phyloP scores from a whole-genome alignment of 2,888 invertebrate species.

The Hofmannophila pseudospretella region DNA sequence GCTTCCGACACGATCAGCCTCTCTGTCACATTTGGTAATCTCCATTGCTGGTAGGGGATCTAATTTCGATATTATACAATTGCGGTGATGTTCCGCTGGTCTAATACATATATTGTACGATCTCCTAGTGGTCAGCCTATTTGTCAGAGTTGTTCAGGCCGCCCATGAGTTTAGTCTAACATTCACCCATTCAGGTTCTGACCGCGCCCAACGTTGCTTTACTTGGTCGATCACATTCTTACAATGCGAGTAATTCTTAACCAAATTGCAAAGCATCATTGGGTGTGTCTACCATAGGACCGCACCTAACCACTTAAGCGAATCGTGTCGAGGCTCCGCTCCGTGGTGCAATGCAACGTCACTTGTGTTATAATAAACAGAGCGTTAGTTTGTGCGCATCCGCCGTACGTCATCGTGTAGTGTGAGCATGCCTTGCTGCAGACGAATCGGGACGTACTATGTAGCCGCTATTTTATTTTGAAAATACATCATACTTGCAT shows the following conservation, averaged over 20 bases:
- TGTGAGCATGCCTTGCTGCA: constrained; percentile 19
- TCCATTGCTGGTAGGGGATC: constrained; percentile 18
- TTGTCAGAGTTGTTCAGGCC: no score
- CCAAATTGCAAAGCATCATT: constrained; percentile 4
- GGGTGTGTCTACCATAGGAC: constrained; percentile 13
- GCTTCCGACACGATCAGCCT: constrained; percentile 54
- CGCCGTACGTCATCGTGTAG: constrained; percentile 30
- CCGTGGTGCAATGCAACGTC: constrained; percentile 33
- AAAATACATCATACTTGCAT: no score
- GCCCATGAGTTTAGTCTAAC: no score
- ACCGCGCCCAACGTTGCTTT: no score
- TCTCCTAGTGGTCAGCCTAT: no score
- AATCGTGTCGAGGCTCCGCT: constrained; percentile 46
- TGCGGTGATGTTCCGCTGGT: constrained; percentile 18
- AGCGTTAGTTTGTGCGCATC: constrained; percentile 46
- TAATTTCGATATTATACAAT: constrained; percentile 18
- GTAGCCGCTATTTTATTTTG: no score
- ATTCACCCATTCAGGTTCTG: no score
- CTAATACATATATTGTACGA: no score
- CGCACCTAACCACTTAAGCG: constrained; percentile 25
- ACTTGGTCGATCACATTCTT: no score
- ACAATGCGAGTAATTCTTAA: no score
- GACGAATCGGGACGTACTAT: no score
- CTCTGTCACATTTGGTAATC: constrained; percentile 29
- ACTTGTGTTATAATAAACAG: constrained; percentile 48